These are phyloP conservation scores for Cyprinodon brontotheroides DNA, from an alignment of 2,113 vertebrate species.

Conservation along the genomic window DNA sequence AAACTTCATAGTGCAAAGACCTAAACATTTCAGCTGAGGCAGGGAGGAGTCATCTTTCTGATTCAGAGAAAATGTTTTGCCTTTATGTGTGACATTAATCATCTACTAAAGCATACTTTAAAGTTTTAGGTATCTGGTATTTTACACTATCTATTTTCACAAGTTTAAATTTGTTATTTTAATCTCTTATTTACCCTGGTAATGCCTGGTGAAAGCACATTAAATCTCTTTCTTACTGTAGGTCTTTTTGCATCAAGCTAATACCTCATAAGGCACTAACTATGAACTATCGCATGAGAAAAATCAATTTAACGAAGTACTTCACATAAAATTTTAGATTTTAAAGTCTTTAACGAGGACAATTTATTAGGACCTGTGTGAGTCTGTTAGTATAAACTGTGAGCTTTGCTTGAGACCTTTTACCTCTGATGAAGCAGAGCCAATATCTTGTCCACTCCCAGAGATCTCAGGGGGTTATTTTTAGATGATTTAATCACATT, in stretches of 20 bases:
- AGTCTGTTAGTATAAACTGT: background rate
- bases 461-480: slow-evolving; percentile 21
- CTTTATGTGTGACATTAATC: no score
- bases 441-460: slow-evolving; percentile 7
- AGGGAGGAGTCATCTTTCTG: no score
- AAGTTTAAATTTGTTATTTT: no score
- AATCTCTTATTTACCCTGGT: no score
- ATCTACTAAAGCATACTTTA: no score
- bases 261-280: background rate
- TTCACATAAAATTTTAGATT: background rate
- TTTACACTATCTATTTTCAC: no score
- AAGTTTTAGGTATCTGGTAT: no score
- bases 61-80: no score
- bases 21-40: no score
- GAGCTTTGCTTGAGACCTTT: background rate
- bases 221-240: background rate
- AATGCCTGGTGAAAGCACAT: background rate
- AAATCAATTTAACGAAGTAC: background rate
- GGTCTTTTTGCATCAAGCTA: no score
- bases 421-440: slow-evolving; percentile 4
- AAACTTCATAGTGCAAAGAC: no score
- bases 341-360: background rate
- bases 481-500: slow-evolving; percentile 41
- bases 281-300: background rate
- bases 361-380: background rate